Conservation (phyloP, 2,797 vertebrate species). For the Enteromius radiatus region DNA sequence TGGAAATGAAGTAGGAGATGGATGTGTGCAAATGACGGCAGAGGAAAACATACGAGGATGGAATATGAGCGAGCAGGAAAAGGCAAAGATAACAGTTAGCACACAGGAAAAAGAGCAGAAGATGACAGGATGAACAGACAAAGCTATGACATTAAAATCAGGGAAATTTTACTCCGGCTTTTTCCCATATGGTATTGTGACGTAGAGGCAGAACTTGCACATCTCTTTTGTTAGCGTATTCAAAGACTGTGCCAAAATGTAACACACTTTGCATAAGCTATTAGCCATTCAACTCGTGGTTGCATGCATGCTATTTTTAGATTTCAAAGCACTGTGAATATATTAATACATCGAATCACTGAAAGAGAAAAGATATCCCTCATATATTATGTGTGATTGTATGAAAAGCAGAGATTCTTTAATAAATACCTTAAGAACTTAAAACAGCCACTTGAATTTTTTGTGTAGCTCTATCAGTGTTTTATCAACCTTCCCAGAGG, state of each 20-base stretch:
- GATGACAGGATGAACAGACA: conserved; percentile 13
- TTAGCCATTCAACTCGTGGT: conserved; percentile 32
- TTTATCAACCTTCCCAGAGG: conserved; percentile 13
- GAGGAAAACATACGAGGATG: conserved; percentile 37
- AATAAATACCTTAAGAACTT: conserved; percentile 3
- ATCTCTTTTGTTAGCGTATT: conserved; percentile 31
- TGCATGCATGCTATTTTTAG: conserved; percentile 45
- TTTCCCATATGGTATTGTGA: neutral
- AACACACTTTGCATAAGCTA: conserved; percentile 41
- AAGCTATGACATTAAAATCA: conserved; percentile 15
- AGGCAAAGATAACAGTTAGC: conserved; percentile 36
- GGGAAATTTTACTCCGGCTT: neutral
- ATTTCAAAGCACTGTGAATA: conserved; percentile 42
- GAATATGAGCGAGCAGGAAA: conserved; percentile 56
- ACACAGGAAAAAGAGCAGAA: conserved; percentile 39
- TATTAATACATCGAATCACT: conserved; percentile 17
- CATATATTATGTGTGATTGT: conserved; percentile 24
- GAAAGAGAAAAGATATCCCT: conserved; percentile 17
- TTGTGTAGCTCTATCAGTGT: conserved; percentile 4
- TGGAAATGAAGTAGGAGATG: neutral
- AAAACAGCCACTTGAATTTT: neutral
- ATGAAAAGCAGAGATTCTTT: conserved; percentile 2
- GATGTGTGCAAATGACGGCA: conserved; percentile 6
- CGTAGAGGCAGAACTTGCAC: neutral
- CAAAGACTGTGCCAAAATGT: conserved; percentile 24